These are phyloP conservation scores for Drosophila hydei DNA, from an alignment of 1,140 invertebrate species.

Conservation along the genomic window DNA sequence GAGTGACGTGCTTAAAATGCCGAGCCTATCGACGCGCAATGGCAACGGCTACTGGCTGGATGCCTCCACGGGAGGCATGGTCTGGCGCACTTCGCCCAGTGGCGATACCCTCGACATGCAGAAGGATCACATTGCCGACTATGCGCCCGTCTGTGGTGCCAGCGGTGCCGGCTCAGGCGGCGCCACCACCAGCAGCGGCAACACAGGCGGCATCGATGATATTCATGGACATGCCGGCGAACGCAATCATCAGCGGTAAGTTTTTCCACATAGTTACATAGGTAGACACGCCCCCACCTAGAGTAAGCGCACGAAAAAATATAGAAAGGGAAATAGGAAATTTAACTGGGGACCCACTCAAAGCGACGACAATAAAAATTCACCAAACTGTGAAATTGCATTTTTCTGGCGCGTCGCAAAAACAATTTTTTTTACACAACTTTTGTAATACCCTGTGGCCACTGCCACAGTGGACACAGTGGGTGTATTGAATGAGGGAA, in stretches of 20 bases:
- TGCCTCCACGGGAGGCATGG: constrained; percentile 82
- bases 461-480: no score
- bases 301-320: constrained; percentile 3
- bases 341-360: constrained; percentile 48
- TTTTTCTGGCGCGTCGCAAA: constrained; percentile 72
- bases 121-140: constrained; percentile 84
- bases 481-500: no score
- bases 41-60: constrained; percentile 84
- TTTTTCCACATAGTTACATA: constrained; percentile 44
- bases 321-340: constrained; percentile 20
- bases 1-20: constrained; percentile 83
- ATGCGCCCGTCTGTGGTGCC: constrained; percentile 80
- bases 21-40: constrained; percentile 81
- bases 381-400: constrained; percentile 83
- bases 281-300: not conserved
- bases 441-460: not conserved
- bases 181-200: constrained; percentile 36
- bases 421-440: constrained; percentile 1
- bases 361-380: constrained; percentile 83
- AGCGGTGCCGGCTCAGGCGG: constrained; percentile 49
- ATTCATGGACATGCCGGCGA: constrained; percentile 76
- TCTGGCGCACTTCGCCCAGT: constrained; percentile 80
- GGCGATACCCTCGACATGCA: constrained; percentile 82
- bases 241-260: constrained; percentile 83
- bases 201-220: constrained; percentile 60